Conservation (phyloP, 2,797 vertebrate genomes). For the Simalia tracyae region DNA sequence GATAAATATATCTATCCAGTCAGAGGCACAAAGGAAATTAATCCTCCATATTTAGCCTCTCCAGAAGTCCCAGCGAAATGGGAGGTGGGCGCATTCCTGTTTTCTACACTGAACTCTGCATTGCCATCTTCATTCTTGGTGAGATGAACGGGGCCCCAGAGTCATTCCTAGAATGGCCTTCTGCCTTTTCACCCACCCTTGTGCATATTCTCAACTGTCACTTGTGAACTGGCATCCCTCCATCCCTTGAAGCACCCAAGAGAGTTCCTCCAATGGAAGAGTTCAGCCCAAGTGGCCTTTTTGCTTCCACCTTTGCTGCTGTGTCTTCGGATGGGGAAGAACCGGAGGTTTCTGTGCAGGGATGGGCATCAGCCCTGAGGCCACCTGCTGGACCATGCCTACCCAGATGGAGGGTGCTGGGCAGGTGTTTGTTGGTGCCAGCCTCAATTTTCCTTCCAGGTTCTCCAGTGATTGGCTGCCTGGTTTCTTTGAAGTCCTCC, state of each 20-base stretch:
- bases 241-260: not conserved
- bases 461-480: not conserved
- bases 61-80: not conserved
- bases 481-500: not conserved
- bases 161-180: not conserved
- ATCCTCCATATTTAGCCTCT: not conserved
- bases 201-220: not conserved
- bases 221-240: not conserved
- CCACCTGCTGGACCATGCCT: not conserved
- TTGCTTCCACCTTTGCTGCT: not conserved
- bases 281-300: not conserved
- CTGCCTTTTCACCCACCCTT: not conserved
- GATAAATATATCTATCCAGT: not conserved
- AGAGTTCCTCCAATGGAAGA: not conserved
- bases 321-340: not conserved
- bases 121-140: not conserved
- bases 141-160: not conserved
- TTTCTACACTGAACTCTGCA: not conserved
- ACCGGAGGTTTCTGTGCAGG: not conserved
- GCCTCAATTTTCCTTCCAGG: not conserved
- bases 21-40: not conserved
- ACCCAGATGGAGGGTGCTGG: not conserved
- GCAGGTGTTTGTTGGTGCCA: not conserved
- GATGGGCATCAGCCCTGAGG: not conserved
- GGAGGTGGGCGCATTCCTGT: not conserved